Percentiles rank a stretch among this genome's conserved stretches.
Conservation (phyloP, 2,113 vertebrate genomes). For the Colinus virginianus region DNA sequence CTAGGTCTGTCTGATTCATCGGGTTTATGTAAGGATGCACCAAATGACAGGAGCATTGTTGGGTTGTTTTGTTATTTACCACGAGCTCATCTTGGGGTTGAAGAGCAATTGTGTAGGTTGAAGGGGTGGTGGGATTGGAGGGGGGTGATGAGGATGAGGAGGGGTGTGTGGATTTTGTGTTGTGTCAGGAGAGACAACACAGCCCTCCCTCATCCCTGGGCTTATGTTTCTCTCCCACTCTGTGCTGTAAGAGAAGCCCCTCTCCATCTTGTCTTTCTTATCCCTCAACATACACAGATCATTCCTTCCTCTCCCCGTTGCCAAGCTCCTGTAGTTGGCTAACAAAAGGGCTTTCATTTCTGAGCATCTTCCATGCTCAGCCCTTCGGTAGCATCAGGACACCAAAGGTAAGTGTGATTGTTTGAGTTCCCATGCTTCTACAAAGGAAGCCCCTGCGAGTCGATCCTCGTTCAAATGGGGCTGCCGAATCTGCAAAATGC, state of each 20-base stretch:
- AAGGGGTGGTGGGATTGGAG: not conserved
- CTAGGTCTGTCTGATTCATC: not conserved
- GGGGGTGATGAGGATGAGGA: not conserved
- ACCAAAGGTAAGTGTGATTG: rapidly evolving
- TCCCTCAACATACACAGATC: not conserved
- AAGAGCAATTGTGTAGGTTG: not conserved
- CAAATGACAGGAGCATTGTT: not conserved
- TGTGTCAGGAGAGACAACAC: rapidly evolving
- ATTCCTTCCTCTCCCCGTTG: not conserved
- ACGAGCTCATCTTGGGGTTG: not conserved
- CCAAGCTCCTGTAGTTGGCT: not conserved
- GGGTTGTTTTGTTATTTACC: not conserved
- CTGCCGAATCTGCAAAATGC: rapidly evolving
- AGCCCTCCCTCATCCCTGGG: not conserved
- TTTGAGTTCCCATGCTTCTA: not conserved
- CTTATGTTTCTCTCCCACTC: not conserved
- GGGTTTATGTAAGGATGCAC: rapidly evolving
- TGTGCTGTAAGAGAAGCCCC: not conserved
- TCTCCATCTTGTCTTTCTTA: not conserved
- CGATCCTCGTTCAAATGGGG: rapidly evolving
- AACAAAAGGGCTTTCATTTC: not conserved
- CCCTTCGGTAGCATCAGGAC: not conserved
- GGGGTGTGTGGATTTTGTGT: not conserved
- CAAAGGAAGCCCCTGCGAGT: not conserved
- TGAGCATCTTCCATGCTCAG: rapidly evolving